A percentile compares a stretch with the other conserved stretches of the same genome.
Conservation (phyloP, 2,797 vertebrate species). For the Iguana delicatissima region DNA sequence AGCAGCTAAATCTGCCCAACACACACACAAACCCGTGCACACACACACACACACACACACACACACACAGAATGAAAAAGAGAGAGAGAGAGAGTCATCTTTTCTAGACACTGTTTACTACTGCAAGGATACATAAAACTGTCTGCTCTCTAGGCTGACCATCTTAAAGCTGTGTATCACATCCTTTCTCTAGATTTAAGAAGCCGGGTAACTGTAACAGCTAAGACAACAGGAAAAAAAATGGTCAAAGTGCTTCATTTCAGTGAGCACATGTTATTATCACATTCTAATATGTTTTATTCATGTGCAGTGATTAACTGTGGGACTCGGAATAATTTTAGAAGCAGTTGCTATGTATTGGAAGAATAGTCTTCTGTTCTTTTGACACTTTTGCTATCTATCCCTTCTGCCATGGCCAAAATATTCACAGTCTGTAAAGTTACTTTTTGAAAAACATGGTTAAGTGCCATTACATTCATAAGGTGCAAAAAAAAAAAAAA, state of each 20-base stretch:
- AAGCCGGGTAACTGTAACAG: not conserved
- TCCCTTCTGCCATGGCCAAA: not conserved
- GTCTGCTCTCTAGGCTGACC: not conserved
- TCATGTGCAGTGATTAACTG: not conserved
- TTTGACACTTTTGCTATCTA: not conserved
- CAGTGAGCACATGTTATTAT: not conserved
- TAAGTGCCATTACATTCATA: too few relatives aligned
- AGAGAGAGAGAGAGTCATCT: not conserved
- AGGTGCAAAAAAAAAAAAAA: too few relatives aligned
- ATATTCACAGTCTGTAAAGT: too few relatives aligned
- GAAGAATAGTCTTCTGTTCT: not conserved
- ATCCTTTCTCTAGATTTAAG: not conserved
- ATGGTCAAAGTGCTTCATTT: not conserved
- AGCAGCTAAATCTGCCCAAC: too few relatives aligned
- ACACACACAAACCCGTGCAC: too few relatives aligned
- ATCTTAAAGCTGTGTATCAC: not conserved
- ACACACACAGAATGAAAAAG: too few relatives aligned
- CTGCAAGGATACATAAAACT: not conserved
- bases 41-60: too few relatives aligned
- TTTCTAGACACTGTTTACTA: not conserved
- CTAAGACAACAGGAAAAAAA: not conserved
- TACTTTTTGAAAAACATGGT: too few relatives aligned
- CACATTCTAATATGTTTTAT: slow-evolving; percentile 2
- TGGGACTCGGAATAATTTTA: not conserved
- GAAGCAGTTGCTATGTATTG: slow-evolving; percentile 4